These are phyloP conservation scores for Cancer borealis DNA, from an alignment of 2,888 invertebrate species.

Conservation along the genomic window DNA sequence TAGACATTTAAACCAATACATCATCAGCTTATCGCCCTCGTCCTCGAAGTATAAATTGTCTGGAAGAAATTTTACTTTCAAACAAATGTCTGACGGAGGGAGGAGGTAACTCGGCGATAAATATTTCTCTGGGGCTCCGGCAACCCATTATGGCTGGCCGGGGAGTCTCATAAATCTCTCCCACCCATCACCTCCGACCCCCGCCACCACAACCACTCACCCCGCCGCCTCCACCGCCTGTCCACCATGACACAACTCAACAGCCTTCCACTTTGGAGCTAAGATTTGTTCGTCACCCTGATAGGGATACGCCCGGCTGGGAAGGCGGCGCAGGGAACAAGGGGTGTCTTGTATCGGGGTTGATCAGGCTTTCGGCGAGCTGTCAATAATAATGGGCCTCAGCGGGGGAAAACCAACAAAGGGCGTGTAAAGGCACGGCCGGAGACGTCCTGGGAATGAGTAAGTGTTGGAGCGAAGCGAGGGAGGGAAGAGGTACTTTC, in stretches of 20 bases:
- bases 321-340: background rate
- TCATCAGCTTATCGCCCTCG: constrained; percentile 22
- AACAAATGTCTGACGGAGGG: constrained; percentile 53
- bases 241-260: background rate
- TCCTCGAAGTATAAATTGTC: background rate
- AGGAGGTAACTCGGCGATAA: constrained; percentile 38
- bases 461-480: constrained; percentile 57
- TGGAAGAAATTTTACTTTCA: constrained; percentile 45
- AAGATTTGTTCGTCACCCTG: background rate
- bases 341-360: constrained; percentile 47
- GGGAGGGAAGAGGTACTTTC: background rate
- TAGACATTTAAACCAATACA: constrained; percentile 22
- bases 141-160: constrained; percentile 58
- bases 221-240: background rate
- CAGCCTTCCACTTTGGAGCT: background rate
- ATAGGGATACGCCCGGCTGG: constrained; percentile 7
- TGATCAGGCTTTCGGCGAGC: constrained; percentile 58
- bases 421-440: constrained; percentile 65
- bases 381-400: constrained; percentile 61
- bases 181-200: constrained; percentile 59
- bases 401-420: constrained; percentile 72
- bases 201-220: constrained; percentile 2
- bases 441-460: constrained; percentile 54
- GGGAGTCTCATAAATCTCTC: constrained; percentile 61
- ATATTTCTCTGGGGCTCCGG: constrained; percentile 30